phyloP scores from a whole-genome alignment of 2,888 invertebrate genomes.

The Dorcus hopei region DNA sequence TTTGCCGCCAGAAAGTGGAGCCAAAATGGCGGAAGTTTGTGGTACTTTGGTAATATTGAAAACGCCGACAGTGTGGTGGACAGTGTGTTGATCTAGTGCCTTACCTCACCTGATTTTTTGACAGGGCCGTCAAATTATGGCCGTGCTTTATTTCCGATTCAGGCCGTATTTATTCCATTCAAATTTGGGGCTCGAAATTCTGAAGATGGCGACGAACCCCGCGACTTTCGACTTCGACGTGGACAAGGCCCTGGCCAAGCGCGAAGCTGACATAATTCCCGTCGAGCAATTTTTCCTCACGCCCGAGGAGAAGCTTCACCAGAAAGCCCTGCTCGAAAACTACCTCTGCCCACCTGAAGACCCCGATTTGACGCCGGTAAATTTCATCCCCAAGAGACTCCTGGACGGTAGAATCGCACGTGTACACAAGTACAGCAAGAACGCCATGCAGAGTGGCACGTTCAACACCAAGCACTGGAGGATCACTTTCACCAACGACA shows the following conservation, averaged over 20 bases:
- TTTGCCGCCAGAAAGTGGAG: too few relatives aligned
- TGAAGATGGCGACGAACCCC: neutral
- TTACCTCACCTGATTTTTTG: too few relatives aligned
- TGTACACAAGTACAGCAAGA: conserved; percentile 33
- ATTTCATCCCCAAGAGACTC: conserved; percentile 13
- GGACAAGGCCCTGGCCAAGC: neutral
- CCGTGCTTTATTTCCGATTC: neutral
- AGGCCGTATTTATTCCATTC: neutral
- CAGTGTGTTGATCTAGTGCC: too few relatives aligned
- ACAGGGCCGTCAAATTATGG: neutral
- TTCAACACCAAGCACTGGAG: conserved; percentile 28
- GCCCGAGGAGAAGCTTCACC: conserved; percentile 5
- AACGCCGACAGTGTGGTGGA: too few relatives aligned
- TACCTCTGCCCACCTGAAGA: neutral
- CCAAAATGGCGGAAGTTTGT: too few relatives aligned
- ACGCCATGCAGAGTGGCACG: conserved; percentile 35
- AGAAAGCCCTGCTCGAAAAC: neutral
- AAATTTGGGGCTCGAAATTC: neutral
- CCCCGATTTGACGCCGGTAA: conserved; percentile 2
- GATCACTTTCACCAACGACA: conserved; percentile 29
- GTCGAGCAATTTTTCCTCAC: conserved; percentile 3
- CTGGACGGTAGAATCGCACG: conserved; percentile 24
- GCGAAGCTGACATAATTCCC: conserved; percentile 3
- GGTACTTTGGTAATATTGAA: too few relatives aligned
- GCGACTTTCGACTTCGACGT: neutral